A percentile compares a stretch with the other conserved stretches of the same genome.
These are phyloP conservation scores for Pundamilia nyererei DNA, from an alignment of 2,113 vertebrate species.

Conservation along the genomic window DNA sequence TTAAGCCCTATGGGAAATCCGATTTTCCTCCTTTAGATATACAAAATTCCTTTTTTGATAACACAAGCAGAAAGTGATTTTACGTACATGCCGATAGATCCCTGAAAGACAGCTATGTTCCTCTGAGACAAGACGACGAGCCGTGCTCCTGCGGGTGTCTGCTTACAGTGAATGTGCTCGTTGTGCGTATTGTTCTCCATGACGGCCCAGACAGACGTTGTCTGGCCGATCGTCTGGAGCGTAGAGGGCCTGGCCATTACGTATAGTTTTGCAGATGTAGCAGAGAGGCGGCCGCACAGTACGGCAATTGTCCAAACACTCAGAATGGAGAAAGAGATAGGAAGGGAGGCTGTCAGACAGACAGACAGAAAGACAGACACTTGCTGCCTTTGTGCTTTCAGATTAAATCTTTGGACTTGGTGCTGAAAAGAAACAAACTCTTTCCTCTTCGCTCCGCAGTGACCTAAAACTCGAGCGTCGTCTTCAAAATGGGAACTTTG, in stretches of 20 bases:
- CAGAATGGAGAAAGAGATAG: conserved; percentile 18
- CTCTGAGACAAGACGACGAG: background rate
- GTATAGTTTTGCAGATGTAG: conserved; percentile 34
- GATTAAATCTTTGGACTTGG: background rate
- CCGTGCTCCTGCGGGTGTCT: background rate
- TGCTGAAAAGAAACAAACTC: background rate
- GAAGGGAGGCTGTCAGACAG: conserved; percentile 10
- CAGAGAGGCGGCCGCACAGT: conserved; percentile 1
- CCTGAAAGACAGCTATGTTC: background rate
- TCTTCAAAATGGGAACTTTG: background rate
- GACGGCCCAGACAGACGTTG: conserved; percentile 30
- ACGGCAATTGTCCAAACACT: conserved; percentile 9
- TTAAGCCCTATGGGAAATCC: background rate
- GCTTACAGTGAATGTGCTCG: conserved; percentile 23
- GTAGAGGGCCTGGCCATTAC: conserved; percentile 24
- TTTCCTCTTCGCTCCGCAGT: background rate
- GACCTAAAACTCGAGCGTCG: background rate
- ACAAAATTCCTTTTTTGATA: background rate
- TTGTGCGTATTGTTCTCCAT: conserved; percentile 56
- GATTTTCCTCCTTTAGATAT: background rate
- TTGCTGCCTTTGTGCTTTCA: conserved; percentile 21
- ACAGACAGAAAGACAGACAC: background rate
- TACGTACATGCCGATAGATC: background rate
- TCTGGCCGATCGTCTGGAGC: conserved; percentile 50
- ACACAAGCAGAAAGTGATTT: background rate